Percentiles rank a stretch among this genome's conserved stretches.
Conservation (phyloP, 2,797 vertebrate genomes). For the Podarcis lilfordi region DNA sequence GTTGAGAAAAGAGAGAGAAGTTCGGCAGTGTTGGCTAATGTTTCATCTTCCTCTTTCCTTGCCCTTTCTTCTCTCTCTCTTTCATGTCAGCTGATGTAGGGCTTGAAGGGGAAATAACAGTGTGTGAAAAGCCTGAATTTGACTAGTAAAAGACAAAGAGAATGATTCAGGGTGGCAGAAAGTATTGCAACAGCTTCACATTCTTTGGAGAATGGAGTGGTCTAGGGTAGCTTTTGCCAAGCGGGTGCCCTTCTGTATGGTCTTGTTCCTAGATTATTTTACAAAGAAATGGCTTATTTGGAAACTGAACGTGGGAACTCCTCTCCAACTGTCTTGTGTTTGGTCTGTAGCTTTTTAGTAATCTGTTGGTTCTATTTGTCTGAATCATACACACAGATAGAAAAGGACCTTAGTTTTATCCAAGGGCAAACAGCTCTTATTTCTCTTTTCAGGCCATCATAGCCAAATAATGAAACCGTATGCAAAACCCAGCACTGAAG, state of each 20-base stretch:
- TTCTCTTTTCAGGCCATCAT: conserved; percentile 46
- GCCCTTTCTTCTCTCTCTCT: conserved; percentile 42
- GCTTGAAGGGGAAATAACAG: background rate
- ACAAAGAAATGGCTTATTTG: background rate
- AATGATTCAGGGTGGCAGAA: background rate
- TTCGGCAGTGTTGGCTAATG: conserved; percentile 37
- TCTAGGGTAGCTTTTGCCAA: background rate
- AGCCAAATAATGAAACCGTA: conserved; percentile 18
- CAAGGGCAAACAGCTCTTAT: conserved; percentile 19
- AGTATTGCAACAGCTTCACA: conserved; percentile 6
- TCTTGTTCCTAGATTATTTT: too few species aligned
- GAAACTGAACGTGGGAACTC: background rate
- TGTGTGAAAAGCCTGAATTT: background rate
- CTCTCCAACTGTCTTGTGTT: background rate
- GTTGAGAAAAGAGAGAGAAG: conserved; percentile 35
- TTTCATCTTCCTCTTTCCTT: conserved; percentile 50
- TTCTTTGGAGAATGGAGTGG: conserved; percentile 19
- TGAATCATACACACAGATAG: background rate
- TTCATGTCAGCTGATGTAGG: background rate
- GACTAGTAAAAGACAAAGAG: rapidly evolving
- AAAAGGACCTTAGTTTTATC: too few species aligned
- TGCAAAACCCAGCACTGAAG: background rate
- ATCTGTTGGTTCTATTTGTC: conserved; percentile 20
- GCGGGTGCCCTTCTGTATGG: too few species aligned
- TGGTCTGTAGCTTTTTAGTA: conserved; percentile 7